Evolutionary conservation across 1,140 invertebrate genomes (phyloP), one percentile per base, ranked within the genome.

Genomic region (Caenorhabditis latens): DNA sequence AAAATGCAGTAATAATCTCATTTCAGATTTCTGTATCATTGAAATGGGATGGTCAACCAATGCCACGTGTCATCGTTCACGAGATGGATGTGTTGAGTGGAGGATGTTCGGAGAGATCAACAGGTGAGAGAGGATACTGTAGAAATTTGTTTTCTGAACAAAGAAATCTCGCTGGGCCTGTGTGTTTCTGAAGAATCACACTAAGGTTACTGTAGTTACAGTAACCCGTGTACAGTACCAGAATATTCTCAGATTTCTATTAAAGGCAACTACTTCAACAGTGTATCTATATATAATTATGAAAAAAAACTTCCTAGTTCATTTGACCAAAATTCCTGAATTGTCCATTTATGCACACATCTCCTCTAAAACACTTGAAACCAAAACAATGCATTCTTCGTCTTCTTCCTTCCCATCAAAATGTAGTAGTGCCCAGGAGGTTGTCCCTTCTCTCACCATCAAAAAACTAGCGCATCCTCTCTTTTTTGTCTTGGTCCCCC

Each of bases 301-400:
- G 2, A 63, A 11, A 32, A 24, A 32, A 21, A 3, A 63, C 24
- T 63, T 63, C 61, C 61, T 9, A 24, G 24, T 24, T 63, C 19
- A 46, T 21, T 46, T 4, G 3, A 8, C 42, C 32, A 32, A 71
- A 46, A 19, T 71, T n/a, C 65, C 19, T 71, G 4, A 43, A 19
- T 50, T 21, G 32, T 63, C 19, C 46, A 50, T 50, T 50, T 21
- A 79, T 79, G 71, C 53, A 13, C 65, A 43, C 46, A 6, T 71
- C 6, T 32, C 67, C 8, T 50, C 71, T 50, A 79, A 79, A 24
- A 79, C 71, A 50, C 71, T 63, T 24, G 6, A 48, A 50, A 50
- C 71, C 71, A 79, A 79, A 79, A 79, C 71, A 79, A 79, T 79
- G 71, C 71, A 9, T 84, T 84, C n/a, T 84, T 55, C 32, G 32